Conservation (phyloP, 2,797 vertebrate species). For the Acestrorhynchus altus region DNA sequence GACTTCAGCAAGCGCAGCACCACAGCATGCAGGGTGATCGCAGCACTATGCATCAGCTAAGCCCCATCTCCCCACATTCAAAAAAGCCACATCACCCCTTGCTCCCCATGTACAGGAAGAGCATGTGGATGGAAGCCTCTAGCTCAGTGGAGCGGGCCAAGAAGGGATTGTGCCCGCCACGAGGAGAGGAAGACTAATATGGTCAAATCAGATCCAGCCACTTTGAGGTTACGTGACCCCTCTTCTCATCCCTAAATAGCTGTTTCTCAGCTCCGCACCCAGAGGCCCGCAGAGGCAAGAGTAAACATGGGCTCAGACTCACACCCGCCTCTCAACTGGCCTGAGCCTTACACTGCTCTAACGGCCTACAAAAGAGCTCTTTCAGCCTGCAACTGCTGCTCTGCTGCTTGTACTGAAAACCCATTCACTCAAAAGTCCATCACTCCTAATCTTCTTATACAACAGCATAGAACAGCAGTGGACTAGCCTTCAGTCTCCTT, state of each 20-base stretch:
- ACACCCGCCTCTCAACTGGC: slow-evolving; percentile 42
- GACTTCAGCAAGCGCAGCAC: slow-evolving; percentile 10
- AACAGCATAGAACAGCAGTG: not conserved
- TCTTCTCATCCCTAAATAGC: slow-evolving; percentile 60
- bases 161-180: slow-evolving; percentile 44
- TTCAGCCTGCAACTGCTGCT: slow-evolving; percentile 38
- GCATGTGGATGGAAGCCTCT: slow-evolving; percentile 29
- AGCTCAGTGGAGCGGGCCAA: slow-evolving; percentile 53
- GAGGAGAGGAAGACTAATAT: slow-evolving; percentile 67
- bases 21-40: slow-evolving; percentile 2
- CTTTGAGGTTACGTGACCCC: slow-evolving; percentile 58
- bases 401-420: slow-evolving; percentile 32
- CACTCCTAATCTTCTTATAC: slow-evolving; percentile 17
- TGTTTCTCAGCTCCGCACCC: slow-evolving; percentile 50
- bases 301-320: slow-evolving; percentile 62
- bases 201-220: slow-evolving; percentile 65
- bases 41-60: not conserved
- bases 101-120: slow-evolving; percentile 25
- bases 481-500: not conserved
- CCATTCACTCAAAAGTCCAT: slow-evolving; percentile 33
- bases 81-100: slow-evolving; percentile 6
- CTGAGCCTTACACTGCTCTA: slow-evolving; percentile 27
- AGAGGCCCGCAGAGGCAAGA: slow-evolving; percentile 52
- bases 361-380: slow-evolving; percentile 56
- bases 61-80: slow-evolving; percentile 30